A percentile compares a stretch with the other conserved stretches of the same genome.
phyloP scores from a whole-genome alignment of 2,888 invertebrate species.

The Pinctada fucata region DNA sequence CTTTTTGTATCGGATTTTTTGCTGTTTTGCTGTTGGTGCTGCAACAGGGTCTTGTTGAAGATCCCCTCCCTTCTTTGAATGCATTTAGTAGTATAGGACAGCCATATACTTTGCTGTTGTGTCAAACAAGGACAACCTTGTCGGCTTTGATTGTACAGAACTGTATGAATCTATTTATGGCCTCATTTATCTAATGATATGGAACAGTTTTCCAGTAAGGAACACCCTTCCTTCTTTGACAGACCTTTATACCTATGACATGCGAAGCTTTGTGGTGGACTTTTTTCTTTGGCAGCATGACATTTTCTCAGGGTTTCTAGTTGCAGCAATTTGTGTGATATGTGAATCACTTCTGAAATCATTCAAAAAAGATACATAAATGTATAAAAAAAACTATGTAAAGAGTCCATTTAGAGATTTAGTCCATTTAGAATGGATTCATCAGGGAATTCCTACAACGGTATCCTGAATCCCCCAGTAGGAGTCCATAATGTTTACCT shows the following conservation, averaged over 20 bases:
- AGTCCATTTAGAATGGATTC: not conserved
- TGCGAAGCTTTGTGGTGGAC: not conserved
- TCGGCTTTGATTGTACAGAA: not conserved
- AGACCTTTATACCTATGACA: not conserved
- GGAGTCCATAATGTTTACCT: not conserved
- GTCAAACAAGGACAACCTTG: not conserved
- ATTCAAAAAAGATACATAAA: too few species aligned
- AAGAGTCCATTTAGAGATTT: too few species aligned
- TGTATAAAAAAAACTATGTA: too few species aligned
- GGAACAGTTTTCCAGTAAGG: not conserved
- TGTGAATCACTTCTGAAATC: not conserved
- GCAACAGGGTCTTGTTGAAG: too few species aligned
- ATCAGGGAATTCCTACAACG: not conserved
- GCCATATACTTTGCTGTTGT: constrained; percentile 3
- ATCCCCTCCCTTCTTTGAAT: too few species aligned
- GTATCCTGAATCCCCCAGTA: not conserved
- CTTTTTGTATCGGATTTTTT: not conserved
- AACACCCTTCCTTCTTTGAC: not conserved
- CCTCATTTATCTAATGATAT: not conserved
- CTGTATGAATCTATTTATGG: not conserved
- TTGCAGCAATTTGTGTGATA: constrained; percentile 6
- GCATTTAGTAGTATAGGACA: not conserved
- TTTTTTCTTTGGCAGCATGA: not conserved
- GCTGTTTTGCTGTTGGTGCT: too few species aligned
- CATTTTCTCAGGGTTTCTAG: too few species aligned